Base-by-base conservation (phyloP, 37 sponge, comb jelly and placozoan genomes). In the Beroe forskalii region DNA sequence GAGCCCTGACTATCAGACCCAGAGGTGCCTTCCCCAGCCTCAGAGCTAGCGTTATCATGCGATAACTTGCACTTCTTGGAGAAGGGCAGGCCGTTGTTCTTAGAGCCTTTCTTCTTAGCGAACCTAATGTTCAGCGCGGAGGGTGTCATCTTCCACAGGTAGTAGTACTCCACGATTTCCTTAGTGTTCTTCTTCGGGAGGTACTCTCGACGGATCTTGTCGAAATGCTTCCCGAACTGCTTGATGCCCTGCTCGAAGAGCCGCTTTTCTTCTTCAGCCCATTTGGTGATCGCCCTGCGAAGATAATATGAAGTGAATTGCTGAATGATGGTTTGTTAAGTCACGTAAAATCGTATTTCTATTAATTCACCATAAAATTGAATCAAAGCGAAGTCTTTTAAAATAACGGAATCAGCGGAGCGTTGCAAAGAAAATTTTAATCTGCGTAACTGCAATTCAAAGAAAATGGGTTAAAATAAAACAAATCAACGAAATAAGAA, bases 231-330 rank as follows among this genome's bases (percentile, higher is more conserved):
- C 4, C 86, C 86, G 22, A 80, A 80, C 48, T 80, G 86, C 48
- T 80, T 80, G 12, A 80, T 80, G 40, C 86, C 86, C 27, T 80
- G 86, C 28, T 80, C 86, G 55, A 80, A 80, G 28, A 80, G 40
- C n/a, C 86, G 28, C 86, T 80, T 80, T 24, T 80, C 86, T 30
- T 80, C 86, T 43, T 80, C 86, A 44, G 86, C 86, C 86, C 86
- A 80, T 38, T 80, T 80, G 8, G 17, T 23, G 43, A 80, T 41
- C 4, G 86, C 37, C 28, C 86, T 80, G 86, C 14, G 8, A 38
- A 4, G n/a, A n/a, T n/a, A n/a, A n/a, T n/a, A n/a, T n/a, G n/a
- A n/a, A n/a, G n/a, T n/a, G n/a, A n/a, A n/a, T n/a, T n/a, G n/a
- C n/a, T n/a, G n/a, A n/a, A n/a, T n/a, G n/a, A n/a, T n/a, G n/a